Percentiles rank a stretch among this genome's conserved stretches.
These are phyloP conservation scores for Pseudopipra pipra DNA, from an alignment of 2,113 vertebrate genomes.

Conservation along the genomic window DNA sequence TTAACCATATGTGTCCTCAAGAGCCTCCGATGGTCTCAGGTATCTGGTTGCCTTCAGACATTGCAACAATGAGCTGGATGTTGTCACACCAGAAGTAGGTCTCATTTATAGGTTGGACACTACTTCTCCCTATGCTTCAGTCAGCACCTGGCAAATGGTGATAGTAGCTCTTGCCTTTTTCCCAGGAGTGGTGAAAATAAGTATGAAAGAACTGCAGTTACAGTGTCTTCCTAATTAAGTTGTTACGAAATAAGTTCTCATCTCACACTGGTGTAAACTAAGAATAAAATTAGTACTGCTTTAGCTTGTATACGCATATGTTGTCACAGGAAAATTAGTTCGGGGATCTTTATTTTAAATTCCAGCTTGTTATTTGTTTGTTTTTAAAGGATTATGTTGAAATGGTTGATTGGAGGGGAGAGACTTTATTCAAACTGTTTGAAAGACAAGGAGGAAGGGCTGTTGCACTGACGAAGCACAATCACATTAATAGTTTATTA, in stretches of 20 bases:
- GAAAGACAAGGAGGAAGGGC: conserved; percentile 46
- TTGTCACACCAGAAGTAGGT: not conserved
- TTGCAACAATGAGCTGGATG: not conserved
- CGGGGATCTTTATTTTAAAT: not conserved
- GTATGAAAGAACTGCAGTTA: not conserved
- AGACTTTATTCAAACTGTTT: conserved; percentile 48
- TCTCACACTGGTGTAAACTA: not conserved
- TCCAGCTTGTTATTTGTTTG: not conserved
- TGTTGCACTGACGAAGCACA: conserved; percentile 68
- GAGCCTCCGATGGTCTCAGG: not conserved
- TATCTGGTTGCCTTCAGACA: not conserved
- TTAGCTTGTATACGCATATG: not conserved
- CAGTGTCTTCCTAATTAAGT: not conserved
- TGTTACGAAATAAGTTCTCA: not conserved
- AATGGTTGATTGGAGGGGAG: not conserved
- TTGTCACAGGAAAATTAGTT: not conserved
- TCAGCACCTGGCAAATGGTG: not conserved
- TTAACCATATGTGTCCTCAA: not conserved
- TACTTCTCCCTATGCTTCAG: not conserved
- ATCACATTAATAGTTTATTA: conserved; percentile 79
- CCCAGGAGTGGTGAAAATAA: not conserved
- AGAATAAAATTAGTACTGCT: not conserved
- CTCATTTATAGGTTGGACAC: rapidly evolving
- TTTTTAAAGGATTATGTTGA: not conserved
- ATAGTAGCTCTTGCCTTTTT: not conserved